phyloP scores from a whole-genome alignment of 2,888 invertebrate species.

The Lasioglossum villosulum region DNA sequence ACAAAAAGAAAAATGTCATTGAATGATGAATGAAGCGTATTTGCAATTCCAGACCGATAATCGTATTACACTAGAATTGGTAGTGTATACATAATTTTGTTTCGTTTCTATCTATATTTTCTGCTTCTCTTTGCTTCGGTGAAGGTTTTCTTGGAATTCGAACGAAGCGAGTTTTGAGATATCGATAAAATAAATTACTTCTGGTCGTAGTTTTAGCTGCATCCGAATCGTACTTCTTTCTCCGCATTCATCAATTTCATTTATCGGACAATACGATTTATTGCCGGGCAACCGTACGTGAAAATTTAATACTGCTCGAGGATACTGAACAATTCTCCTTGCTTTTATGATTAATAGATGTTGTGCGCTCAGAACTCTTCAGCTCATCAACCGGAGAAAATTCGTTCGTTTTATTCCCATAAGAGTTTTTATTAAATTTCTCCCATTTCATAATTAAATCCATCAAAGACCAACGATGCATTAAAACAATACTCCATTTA shows the following conservation, averaged over 20 bases:
- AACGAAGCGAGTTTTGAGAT: neutral
- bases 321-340: conserved; percentile 7
- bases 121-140: neutral
- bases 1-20: too few species aligned
- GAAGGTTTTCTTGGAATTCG: neutral
- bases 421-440: conserved; percentile 1
- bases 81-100: neutral
- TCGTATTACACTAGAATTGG: neutral
- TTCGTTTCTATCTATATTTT: neutral
- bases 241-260: conserved; percentile 16
- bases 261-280: conserved; percentile 15
- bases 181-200: conserved; percentile 14
- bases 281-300: neutral
- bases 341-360: conserved; percentile 1
- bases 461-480: neutral
- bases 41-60: neutral
- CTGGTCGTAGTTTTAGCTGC: neutral
- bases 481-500: conserved; percentile 3
- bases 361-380: neutral
- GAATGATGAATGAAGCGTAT: neutral
- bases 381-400: neutral
- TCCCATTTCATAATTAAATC: neutral
- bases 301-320: conserved; percentile 22
- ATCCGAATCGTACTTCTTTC: conserved; percentile 2
- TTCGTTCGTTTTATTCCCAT: neutral